These are phyloP conservation scores for Heliangelus exortis DNA, from an alignment of 2,797 vertebrate genomes.

Conservation along the genomic window DNA sequence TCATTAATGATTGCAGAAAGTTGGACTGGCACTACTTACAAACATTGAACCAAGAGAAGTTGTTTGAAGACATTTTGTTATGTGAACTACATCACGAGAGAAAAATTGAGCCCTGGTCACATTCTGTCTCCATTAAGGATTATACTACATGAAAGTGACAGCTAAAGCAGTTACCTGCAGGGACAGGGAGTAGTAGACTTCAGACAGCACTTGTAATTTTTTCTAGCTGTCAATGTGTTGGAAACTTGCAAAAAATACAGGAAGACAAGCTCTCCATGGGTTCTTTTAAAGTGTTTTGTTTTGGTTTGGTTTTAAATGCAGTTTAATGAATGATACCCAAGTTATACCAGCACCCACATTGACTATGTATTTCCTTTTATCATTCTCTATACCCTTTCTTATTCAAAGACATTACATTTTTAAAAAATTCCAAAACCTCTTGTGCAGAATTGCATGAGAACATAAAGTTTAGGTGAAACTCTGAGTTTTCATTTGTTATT, in stretches of 20 bases:
- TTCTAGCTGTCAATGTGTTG: background rate
- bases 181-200: background rate
- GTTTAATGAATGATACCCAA: background rate
- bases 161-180: background rate
- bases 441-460: background rate
- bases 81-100: background rate
- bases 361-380: background rate
- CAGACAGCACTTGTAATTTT: background rate
- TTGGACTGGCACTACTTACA: background rate
- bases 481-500: background rate
- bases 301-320: background rate
- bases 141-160: background rate
- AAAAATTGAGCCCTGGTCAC: background rate
- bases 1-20: conserved; percentile 21
- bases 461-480: background rate
- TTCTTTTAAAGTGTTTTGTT: background rate
- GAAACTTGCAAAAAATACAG: background rate
- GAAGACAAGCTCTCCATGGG: background rate
- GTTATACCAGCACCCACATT: background rate
- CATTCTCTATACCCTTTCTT: background rate
- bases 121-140: background rate
- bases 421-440: background rate
- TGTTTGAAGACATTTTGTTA: background rate
- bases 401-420: background rate
- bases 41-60: background rate